Evolutionary conservation across 2,797 vertebrate species (phyloP), one percentile per base, ranked within the genome.

Genomic region (Pogonophryne albipinna): DNA sequence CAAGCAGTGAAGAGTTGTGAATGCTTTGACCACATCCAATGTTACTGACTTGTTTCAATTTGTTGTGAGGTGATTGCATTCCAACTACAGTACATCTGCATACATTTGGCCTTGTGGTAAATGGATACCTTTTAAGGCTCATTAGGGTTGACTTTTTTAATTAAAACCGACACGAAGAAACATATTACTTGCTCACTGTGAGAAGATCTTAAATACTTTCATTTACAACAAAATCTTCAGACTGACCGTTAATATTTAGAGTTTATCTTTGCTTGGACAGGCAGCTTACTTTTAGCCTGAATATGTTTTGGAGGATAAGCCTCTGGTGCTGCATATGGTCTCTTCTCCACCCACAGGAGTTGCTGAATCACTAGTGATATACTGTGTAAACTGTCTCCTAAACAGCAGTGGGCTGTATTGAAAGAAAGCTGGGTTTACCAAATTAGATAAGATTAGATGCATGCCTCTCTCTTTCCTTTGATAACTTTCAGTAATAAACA

Each of bases 371-470:
- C 34, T 27, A 7, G 59, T 51, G 20, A 74, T 50, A 19, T 51
- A 69, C 27, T 27, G 27, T 27, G 27, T 57, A 70, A 51, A 76
- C 46, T 49, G 57, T 59, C 58, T 62, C 47, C 49, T 17, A 20
- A 52, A 62, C 56, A 74, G 56, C 42, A 46, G 55, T 46, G 55
- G 56, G 55, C 41, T 57, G 17, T 55, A 50, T 72, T 49, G 58
- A 51, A 51, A 66, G 46, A 71, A 47, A 73, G 13, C 7, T 52
- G 34, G 47, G 62, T 27, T 46, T 45, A 41, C 20, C 34, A 45
- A 61, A 60, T 68, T 47, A 61, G 59, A 72, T 70, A 61, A 69
- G n/a, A n/a, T n/a, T n/a, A 62, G 58, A 20, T 53, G 52, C 56
- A 52, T 63, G 19, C 38, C 10, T 49, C 20, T 52, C 23, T 42